Base-by-base conservation (phyloP, 2,888 invertebrate genomes). In the Litoditis marina region DNA sequence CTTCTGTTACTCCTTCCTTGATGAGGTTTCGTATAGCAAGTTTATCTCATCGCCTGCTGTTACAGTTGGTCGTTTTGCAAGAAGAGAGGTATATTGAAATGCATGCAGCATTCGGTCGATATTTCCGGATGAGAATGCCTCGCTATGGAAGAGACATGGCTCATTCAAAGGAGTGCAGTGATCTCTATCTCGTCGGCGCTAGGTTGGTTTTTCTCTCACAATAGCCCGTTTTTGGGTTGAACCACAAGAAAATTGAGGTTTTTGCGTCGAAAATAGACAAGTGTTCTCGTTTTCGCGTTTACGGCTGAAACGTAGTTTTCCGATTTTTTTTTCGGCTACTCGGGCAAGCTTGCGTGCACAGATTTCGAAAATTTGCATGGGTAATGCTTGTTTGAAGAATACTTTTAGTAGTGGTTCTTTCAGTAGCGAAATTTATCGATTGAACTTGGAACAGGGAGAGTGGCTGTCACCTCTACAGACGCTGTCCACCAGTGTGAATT, bases 361-460 rank as follows among this genome's bases (percentile, higher is more conserved):
- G n/a, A n/a, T n/a, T n/a, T n/a, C n/a, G n/a, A n/a, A n/a, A n/a
- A n/a, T n/a, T n/a, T n/a, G n/a, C n/a, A n/a, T n/a, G n/a, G n/a
- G n/a, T n/a, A n/a, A n/a, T n/a, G n/a, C n/a, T n/a, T n/a, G n/a
- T n/a, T n/a, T n/a, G n/a, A n/a, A n/a, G n/a, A n/a, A n/a, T n/a
- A n/a, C n/a, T n/a, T n/a, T n/a, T n/a, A n/a, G n/a, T n/a, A n/a
- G n/a, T n/a, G n/a, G n/a, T 51, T 30, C 16, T 83, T 83, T 60
- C 83, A 92, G 92, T 60, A 85, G 86, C 66, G 93, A 96, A 84
- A 90, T 95, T 27, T 95, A 92, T 83, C 88, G 98, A 71, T 86
- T 98, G 63, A 98, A 98, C 86, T 87, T 98, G 73, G 94, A 96
- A 85, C 88, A 92, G 80, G 98, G 98, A 0, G 90, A 92, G 81